Conservation (phyloP, 2,113 vertebrate genomes). For the Pituophis catenifer region DNA sequence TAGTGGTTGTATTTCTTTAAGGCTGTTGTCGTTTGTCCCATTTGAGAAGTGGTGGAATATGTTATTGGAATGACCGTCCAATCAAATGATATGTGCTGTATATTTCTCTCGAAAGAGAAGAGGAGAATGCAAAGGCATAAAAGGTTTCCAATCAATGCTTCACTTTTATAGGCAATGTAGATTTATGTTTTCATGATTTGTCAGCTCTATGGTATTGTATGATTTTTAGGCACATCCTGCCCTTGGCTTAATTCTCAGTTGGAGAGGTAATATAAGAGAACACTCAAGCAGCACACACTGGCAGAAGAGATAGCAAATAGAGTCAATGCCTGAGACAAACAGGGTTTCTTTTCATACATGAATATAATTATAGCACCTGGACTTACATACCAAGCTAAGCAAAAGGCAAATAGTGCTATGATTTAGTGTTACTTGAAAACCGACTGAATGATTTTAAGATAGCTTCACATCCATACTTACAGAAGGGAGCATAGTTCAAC, state of each 20-base stretch:
- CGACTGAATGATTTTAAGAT: not conserved
- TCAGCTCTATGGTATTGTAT: not conserved
- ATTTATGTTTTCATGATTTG: slow-evolving; percentile 49
- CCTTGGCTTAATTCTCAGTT: not conserved
- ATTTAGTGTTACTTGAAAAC: not conserved
- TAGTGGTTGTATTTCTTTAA: slow-evolving; percentile 57
- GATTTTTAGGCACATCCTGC: not conserved
- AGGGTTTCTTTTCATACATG: not conserved
- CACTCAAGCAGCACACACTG: not conserved
- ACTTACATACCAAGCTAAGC: not conserved
- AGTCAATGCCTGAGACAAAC: not conserved
- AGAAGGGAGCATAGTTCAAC: not conserved
- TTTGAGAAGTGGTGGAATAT: slow-evolving; percentile 67
- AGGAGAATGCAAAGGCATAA: slow-evolving; percentile 54
- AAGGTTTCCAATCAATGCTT: slow-evolving; percentile 40
- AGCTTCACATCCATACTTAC: not conserved
- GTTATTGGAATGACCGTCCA: slow-evolving; percentile 60
- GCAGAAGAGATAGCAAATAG: not conserved
- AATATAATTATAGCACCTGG: not conserved
- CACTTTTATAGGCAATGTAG: slow-evolving; percentile 39
- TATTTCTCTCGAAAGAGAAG: slow-evolving; percentile 35
- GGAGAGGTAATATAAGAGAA: not conserved
- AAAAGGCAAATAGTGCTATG: not conserved
- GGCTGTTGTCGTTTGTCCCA: slow-evolving; percentile 44
- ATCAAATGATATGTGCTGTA: slow-evolving; percentile 57